A percentile compares a stretch with the other conserved stretches of the same genome.
Conservation (phyloP, 2,113 vertebrate genomes). For the Seriola dumerili region DNA sequence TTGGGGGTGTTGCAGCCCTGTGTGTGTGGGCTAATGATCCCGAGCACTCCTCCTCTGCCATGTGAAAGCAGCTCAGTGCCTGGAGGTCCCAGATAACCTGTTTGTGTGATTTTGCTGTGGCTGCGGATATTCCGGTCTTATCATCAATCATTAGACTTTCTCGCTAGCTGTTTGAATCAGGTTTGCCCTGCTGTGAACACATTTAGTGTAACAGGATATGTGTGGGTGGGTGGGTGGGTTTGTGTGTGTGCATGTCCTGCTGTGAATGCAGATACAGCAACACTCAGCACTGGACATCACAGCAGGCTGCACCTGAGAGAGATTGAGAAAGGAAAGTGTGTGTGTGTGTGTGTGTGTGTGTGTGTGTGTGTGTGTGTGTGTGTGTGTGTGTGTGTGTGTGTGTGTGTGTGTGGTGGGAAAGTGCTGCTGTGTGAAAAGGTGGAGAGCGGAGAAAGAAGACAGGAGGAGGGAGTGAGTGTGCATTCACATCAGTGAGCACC, state of each 20-base stretch:
- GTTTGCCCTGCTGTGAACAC: conserved; percentile 79
- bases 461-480: conserved; percentile 49
- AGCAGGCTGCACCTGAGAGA: conserved; percentile 69
- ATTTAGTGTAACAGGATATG: conserved; percentile 71
- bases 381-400: conserved; percentile 2
- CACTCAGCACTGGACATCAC: conserved; percentile 76
- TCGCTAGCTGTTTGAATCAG: conserved; percentile 76
- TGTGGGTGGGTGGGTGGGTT: conserved; percentile 49
- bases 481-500: conserved; percentile 48
- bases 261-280: conserved; percentile 75
- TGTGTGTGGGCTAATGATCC: conserved; percentile 57
- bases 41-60: conserved; percentile 40
- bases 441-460: conserved; percentile 39
- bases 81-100: conserved; percentile 78
- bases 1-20: conserved; percentile 13
- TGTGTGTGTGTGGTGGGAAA: conserved; percentile 48
- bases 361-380: conserved; percentile 40
- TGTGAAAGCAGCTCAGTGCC: conserved; percentile 68
- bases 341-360: conserved; percentile 29
- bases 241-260: conserved; percentile 46
- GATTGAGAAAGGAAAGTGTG: conserved; percentile 39
- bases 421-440: conserved; percentile 55
- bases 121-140: conserved; percentile 77
- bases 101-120: conserved; percentile 80
- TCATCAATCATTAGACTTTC: conserved; percentile 83